These are phyloP conservation scores for Heterodera filipjevi DNA, from an alignment of 2,888 invertebrate genomes.

Conservation along the genomic window DNA sequence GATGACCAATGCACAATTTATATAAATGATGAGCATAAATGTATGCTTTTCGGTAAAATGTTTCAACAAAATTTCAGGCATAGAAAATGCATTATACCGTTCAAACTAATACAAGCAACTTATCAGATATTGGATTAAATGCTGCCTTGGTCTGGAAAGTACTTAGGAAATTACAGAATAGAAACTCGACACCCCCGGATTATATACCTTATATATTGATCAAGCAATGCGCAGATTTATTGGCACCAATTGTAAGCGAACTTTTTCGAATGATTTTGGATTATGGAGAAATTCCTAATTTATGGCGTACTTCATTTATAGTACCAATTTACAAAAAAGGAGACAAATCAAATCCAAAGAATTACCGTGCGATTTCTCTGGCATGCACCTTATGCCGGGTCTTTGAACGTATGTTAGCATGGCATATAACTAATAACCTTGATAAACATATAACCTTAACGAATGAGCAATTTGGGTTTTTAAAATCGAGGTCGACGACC, in stretches of 20 bases:
- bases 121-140: too few species aligned
- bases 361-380: not conserved
- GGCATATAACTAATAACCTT: not conserved
- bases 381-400: not conserved
- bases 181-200: not conserved
- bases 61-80: too few species aligned
- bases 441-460: too few species aligned
- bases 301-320: not conserved
- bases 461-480: constrained; percentile 30
- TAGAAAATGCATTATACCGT: too few species aligned
- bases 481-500: constrained; percentile 27
- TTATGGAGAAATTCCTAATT: not conserved
- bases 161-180: not conserved
- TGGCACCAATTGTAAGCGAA: not conserved
- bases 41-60: too few species aligned
- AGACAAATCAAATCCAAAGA: not conserved
- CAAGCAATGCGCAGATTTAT: not conserved
- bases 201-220: constrained; percentile 3
- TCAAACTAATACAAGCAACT: too few species aligned
- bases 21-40: too few species aligned
- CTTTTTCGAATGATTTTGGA: constrained; percentile 10
- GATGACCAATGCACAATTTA: too few species aligned
- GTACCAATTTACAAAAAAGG: constrained; percentile 7
- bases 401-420: not conserved
- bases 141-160: not conserved